These are phyloP conservation scores for Dromaius novaehollandiae DNA, from an alignment of 2,113 vertebrate species.

Conservation along the genomic window DNA sequence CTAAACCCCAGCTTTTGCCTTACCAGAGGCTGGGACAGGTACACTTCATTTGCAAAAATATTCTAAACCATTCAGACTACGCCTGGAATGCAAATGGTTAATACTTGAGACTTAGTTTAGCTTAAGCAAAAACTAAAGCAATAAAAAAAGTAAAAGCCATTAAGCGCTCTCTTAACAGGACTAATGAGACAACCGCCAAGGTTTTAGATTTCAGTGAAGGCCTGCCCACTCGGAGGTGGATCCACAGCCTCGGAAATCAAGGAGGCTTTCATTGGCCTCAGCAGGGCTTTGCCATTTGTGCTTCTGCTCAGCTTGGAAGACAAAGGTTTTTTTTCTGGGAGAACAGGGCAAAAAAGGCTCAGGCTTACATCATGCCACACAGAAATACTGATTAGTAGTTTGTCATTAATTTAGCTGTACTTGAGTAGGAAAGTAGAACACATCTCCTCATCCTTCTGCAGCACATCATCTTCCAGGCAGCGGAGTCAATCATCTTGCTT, in stretches of 20 bases:
- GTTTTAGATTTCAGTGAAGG: neutral
- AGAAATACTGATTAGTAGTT: neutral
- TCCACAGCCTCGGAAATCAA: neutral
- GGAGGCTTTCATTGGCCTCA: neutral
- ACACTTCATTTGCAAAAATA: neutral
- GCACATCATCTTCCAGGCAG: neutral
- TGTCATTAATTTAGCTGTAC: neutral
- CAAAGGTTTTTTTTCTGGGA: neutral
- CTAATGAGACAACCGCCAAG: neutral
- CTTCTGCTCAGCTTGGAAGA: neutral
- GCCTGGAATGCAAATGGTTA: neutral
- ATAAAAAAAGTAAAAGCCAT: neutral
- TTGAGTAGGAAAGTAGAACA: neutral
- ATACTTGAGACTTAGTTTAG: neutral
- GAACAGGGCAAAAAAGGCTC: neutral
- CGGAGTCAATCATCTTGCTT: fast-evolving
- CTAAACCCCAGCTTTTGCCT: neutral
- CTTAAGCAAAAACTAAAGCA: neutral
- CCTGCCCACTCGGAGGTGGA: neutral
- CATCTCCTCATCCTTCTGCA: neutral
- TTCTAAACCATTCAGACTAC: neutral
- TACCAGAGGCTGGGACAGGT: neutral
- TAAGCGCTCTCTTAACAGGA: neutral
- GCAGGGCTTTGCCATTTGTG: neutral
- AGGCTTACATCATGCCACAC: neutral